These are phyloP conservation scores for Lamproptera curius DNA, from an alignment of 2,888 invertebrate genomes.

Conservation along the genomic window DNA sequence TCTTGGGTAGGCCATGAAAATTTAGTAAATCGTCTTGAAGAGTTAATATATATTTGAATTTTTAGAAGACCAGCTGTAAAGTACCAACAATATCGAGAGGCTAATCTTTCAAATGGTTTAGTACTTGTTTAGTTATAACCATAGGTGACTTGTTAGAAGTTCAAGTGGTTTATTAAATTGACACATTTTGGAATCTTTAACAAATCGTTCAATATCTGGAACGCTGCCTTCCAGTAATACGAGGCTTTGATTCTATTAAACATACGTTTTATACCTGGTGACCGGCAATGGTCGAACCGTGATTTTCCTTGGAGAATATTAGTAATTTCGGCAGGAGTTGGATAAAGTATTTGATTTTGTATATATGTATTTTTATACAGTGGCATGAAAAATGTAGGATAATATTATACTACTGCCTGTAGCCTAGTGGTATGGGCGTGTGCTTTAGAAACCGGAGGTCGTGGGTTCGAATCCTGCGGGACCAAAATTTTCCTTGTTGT, in stretches of 20 bases:
- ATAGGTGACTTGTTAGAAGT: not conserved
- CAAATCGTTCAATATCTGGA: not conserved
- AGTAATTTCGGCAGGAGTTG: too few species aligned
- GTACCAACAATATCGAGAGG: not conserved
- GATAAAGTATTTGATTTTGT: too few species aligned
- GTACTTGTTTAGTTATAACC: not conserved
- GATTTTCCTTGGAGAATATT: too few species aligned
- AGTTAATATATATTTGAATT: not conserved
- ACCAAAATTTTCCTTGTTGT: too few species aligned
- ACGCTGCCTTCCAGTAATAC: not conserved
- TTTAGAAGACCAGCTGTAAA: not conserved
- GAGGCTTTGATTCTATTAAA: too few species aligned
- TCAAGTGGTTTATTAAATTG: too few species aligned
- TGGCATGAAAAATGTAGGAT: not conserved
- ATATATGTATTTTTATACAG: not conserved
- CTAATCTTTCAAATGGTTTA: not conserved
- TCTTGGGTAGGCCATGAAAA: not conserved
- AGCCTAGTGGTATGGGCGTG: too few species aligned
- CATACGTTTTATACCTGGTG: not conserved
- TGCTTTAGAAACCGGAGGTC: too few species aligned
- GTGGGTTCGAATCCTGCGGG: too few species aligned
- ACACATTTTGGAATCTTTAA: too few species aligned
- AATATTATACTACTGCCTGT: too few species aligned
- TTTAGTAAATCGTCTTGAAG: not conserved
- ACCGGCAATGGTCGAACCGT: too few species aligned